Conservation (phyloP, 1,140 invertebrate genomes). For the Battus philenor region DNA sequence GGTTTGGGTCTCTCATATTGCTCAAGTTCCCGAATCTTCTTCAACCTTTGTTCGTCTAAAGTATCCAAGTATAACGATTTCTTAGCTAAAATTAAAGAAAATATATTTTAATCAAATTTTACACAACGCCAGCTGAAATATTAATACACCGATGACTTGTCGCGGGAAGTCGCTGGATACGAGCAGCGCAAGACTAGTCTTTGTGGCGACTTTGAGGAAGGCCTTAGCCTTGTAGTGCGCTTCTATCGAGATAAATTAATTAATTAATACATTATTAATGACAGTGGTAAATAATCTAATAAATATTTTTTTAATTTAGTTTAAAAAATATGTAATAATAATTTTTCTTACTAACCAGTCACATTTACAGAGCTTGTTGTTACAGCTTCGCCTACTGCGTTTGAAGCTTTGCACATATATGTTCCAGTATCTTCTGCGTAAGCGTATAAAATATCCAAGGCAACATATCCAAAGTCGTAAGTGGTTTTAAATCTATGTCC, state of each 20-base stretch:
- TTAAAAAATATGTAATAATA: too few species aligned
- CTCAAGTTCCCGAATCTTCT: conserved; percentile 93
- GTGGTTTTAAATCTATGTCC: conserved; percentile 94
- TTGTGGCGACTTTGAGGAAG: too few species aligned
- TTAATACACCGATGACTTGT: too few species aligned
- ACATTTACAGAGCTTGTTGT: conserved; percentile 92
- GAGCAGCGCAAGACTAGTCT: too few species aligned
- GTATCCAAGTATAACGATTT: conserved; percentile 90
- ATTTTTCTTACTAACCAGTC: conserved; percentile 78
- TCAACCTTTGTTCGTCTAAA: conserved; percentile 89
- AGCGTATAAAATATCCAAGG: conserved; percentile 96
- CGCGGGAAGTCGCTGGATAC: too few species aligned
- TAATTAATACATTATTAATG: too few species aligned
- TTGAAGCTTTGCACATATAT: conserved; percentile 96
- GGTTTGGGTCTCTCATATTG: conserved; percentile 85
- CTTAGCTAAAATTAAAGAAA: conserved; percentile 79
- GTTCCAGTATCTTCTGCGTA: conserved; percentile 96
- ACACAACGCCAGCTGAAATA: not conserved
- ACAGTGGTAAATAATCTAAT: too few species aligned
- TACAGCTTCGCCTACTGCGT: conserved; percentile 93
- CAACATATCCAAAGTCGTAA: conserved; percentile 97
- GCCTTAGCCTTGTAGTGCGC: too few species aligned
- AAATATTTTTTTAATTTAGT: too few species aligned
- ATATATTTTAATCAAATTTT: conserved; percentile 15
- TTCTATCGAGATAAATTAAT: too few species aligned